Conservation (phyloP, 2,888 invertebrate species). For the Tiphia femorata region DNA sequence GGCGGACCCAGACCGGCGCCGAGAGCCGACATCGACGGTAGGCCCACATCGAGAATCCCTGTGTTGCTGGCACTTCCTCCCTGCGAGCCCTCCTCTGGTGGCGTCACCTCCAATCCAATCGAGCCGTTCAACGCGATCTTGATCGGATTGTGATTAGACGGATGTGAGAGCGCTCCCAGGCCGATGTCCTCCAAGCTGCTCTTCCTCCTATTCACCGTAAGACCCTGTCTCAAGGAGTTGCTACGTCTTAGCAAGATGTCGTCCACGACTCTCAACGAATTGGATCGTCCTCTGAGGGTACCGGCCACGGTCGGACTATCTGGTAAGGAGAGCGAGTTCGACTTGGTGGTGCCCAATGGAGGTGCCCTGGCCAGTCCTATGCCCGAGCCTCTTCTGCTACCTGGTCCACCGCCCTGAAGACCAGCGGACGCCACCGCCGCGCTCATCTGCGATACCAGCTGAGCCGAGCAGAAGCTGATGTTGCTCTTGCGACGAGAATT, state of each 20-base stretch:
- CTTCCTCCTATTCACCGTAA: slow-evolving; percentile 80
- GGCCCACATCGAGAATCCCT: slow-evolving; percentile 70
- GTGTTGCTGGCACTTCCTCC: slow-evolving; percentile 71
- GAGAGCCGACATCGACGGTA: slow-evolving; percentile 62
- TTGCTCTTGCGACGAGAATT: slow-evolving; percentile 92
- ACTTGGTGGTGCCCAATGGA: slow-evolving; percentile 85
- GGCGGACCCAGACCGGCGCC: slow-evolving; percentile 36
- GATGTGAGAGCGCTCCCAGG: slow-evolving; percentile 75
- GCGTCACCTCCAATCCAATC: slow-evolving; percentile 82
- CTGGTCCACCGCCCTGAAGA: slow-evolving; percentile 62
- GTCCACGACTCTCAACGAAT: slow-evolving; percentile 88
- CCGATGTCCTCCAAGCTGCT: slow-evolving; percentile 90
- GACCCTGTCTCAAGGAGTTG: slow-evolving; percentile 86
- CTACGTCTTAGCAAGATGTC: slow-evolving; percentile 87
- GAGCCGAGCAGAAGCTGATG: slow-evolving; percentile 90
- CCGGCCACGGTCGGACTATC: slow-evolving; percentile 89
- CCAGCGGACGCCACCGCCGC: slow-evolving; percentile 70
- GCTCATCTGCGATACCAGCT: slow-evolving; percentile 76
- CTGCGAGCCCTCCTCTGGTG: slow-evolving; percentile 73
- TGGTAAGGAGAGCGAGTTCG: slow-evolving; percentile 89
- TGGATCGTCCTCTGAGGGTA: slow-evolving; percentile 84
- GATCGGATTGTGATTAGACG: slow-evolving; percentile 81
- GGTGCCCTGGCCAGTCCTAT: slow-evolving; percentile 81
- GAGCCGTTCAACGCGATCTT: slow-evolving; percentile 89
- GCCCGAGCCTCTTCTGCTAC: slow-evolving; percentile 79